Conservation (phyloP, 1,140 invertebrate genomes). For the Helicorthomorpha holstii region DNA sequence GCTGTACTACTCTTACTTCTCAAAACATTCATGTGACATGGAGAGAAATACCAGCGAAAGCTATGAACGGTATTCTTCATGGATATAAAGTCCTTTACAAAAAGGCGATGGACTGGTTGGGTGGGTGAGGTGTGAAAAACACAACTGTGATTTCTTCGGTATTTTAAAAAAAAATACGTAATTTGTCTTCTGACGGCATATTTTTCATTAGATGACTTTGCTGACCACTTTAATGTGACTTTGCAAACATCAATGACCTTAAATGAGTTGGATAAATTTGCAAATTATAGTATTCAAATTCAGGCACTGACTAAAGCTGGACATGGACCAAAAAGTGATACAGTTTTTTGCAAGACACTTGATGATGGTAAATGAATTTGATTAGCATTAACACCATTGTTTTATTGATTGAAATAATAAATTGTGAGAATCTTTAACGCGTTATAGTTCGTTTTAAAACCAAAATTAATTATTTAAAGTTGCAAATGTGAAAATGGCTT, state of each 20-base stretch:
- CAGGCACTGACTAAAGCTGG: constrained; percentile 73
- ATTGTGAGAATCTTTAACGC: background rate
- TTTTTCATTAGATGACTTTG: background rate
- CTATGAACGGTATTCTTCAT: constrained; percentile 26
- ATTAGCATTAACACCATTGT: background rate
- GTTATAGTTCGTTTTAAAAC: no score
- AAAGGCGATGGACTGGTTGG: background rate
- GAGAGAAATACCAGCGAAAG: constrained; percentile 24
- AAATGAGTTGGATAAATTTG: constrained; percentile 42
- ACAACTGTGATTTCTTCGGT: background rate
- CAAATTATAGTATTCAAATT: constrained; percentile 82
- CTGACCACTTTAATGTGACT: background rate
- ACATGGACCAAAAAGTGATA: constrained; percentile 64
- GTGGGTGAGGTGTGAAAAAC: background rate
- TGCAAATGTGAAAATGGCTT: background rate
- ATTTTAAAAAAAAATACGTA: background rate
- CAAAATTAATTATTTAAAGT: no score
- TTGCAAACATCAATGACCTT: constrained; percentile 21
- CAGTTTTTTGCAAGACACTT: constrained; percentile 72
- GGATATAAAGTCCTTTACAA: constrained; percentile 24
- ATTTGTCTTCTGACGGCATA: no score
- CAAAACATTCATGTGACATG: constrained; percentile 58
- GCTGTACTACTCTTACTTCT: constrained; percentile 77
- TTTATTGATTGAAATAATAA: background rate
- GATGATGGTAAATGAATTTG: constrained; percentile 53